A percentile compares a stretch with the other conserved stretches of the same genome.
Conservation (phyloP, 2,888 invertebrate genomes). For the Heliconius charithonia region DNA sequence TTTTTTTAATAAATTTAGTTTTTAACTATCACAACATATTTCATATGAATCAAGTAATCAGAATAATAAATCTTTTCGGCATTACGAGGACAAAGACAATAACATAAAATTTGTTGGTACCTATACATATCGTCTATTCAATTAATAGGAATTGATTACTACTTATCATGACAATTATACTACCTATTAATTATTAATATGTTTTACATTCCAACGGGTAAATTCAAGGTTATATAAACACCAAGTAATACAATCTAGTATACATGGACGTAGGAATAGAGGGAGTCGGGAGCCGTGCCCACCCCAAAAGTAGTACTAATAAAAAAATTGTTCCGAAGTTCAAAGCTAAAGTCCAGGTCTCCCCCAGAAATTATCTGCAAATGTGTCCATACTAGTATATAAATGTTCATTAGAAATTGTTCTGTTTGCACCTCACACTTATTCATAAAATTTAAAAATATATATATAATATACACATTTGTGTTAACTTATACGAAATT, state of each 20-base stretch:
- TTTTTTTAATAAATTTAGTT: not conserved
- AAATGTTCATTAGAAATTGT: slow-evolving; percentile 8
- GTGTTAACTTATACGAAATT: not conserved
- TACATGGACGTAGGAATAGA: not conserved
- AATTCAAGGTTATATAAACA: not conserved
- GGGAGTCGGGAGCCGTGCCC: no score
- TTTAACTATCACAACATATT: not conserved
- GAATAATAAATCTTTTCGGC: not conserved
- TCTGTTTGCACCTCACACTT: not conserved
- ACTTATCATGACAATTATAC: not conserved
- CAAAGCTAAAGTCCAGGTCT: no score
- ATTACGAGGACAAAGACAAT: slow-evolving; percentile 1
- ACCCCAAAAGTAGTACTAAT: no score
- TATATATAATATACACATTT: not conserved
- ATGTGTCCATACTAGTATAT: not conserved
- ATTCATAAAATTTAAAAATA: no score
- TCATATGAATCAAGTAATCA: not conserved
- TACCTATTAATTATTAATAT: not conserved
- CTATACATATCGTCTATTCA: not conserved
- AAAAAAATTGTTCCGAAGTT: no score
- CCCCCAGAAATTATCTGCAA: no score
- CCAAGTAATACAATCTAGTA: not conserved
- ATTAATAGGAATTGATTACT: not conserved
- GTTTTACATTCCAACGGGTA: not conserved
- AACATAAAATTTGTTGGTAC: not conserved